Evolutionary conservation across 2,797 vertebrate species (phyloP).

Genomic region (Perdix hodgsoniae): DNA sequence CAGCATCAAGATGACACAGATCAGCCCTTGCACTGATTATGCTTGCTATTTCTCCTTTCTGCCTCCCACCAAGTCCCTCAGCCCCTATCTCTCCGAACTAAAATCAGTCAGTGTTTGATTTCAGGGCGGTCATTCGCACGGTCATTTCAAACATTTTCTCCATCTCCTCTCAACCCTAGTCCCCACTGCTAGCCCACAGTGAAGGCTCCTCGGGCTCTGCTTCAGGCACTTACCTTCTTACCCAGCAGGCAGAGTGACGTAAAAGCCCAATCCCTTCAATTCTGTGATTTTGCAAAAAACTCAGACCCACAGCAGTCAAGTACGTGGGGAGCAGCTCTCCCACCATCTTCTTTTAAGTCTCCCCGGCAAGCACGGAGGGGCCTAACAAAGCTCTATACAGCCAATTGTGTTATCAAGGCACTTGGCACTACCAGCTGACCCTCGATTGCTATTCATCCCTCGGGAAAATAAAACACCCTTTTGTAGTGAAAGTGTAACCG

Average conservation of each 20-base stretch:
- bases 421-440: constrained; percentile 77
- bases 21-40: not conserved
- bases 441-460: constrained; percentile 72
- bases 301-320: not conserved
- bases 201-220: not conserved
- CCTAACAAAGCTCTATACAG: constrained; percentile 73
- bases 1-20: constrained; percentile 51
- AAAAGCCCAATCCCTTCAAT: not conserved
- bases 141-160: not conserved
- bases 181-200: not conserved
- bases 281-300: not conserved
- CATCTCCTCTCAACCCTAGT: not conserved
- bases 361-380: not conserved
- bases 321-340: not conserved
- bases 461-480: constrained; percentile 72
- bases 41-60: not conserved
- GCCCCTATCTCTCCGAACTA: not conserved
- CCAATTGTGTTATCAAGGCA: constrained; percentile 76
- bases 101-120: not conserved
- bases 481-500: constrained; percentile 72
- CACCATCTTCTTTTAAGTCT: constrained; percentile 38
- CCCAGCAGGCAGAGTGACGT: constrained; percentile 1
- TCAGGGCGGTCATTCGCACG: not conserved
- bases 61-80: not conserved
- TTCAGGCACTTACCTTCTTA: constrained; percentile 1